Conservation (phyloP, 2,797 vertebrate genomes). For the Crocidura indochinensis region DNA sequence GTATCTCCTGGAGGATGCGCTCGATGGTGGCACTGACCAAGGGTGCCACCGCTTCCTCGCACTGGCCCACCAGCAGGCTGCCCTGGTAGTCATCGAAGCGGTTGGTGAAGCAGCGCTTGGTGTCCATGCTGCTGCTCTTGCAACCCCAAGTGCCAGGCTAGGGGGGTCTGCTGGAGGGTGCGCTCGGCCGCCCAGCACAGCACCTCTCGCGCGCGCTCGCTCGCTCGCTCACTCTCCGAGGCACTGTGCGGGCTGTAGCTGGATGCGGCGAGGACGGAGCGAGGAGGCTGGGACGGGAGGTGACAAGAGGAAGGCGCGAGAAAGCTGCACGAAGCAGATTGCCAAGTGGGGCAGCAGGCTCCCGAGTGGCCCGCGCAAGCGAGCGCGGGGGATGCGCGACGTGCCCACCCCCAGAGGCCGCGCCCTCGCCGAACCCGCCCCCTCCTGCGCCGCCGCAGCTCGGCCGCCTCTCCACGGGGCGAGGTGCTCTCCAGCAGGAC, state of each 20-base stretch:
- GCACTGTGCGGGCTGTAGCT: conserved; percentile 40
- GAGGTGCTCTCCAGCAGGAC: conserved; percentile 75
- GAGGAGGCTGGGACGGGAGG: conserved; percentile 72
- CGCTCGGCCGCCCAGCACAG: conserved; percentile 42
- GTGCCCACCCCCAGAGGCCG: conserved; percentile 53
- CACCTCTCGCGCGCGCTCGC: conserved; percentile 35
- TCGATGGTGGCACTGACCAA: conserved; percentile 92
- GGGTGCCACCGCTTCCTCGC: conserved; percentile 89
- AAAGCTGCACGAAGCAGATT: conserved; percentile 59
- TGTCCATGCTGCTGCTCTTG: conserved; percentile 91
- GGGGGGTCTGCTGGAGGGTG: conserved; percentile 60
- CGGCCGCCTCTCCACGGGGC: conserved; percentile 46
- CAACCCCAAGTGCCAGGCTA: conserved; percentile 13
- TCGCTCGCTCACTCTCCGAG: conserved; percentile 3
- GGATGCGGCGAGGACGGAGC: conserved; percentile 68
- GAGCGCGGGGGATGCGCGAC: background rate
- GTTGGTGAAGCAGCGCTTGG: conserved; percentile 94
- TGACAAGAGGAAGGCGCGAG: conserved; percentile 79
- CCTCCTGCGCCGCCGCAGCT: conserved; percentile 80
- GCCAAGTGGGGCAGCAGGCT: conserved; percentile 77
- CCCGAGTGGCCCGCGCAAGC: background rate
- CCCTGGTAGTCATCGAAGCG: conserved; percentile 94
- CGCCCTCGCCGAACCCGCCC: conserved; percentile 68
- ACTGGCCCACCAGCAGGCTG: conserved; percentile 90
- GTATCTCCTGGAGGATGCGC: conserved; percentile 91